Evolutionary conservation across 2,113 vertebrate species (phyloP).

Genomic region (Rattus rattus): DNA sequence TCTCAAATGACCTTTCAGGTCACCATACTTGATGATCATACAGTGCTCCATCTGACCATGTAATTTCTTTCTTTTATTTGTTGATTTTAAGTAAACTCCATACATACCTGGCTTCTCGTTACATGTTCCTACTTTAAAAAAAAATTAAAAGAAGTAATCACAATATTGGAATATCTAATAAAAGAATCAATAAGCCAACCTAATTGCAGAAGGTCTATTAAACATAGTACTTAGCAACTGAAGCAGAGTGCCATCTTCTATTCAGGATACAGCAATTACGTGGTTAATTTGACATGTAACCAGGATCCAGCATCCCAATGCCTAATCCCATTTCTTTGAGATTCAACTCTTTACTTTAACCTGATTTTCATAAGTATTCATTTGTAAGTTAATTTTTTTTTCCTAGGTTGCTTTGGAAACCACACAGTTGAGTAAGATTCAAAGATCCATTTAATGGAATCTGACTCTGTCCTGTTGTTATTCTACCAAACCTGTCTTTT

Average conservation of each 20-base stretch:
- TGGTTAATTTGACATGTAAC: constrained; percentile 75
- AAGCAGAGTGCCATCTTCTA: constrained; percentile 63
- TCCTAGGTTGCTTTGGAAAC: constrained; percentile 46
- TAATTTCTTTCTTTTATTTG: constrained; percentile 14
- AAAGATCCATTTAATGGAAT: constrained; percentile 24
- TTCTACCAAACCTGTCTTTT: neutral
- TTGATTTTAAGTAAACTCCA: neutral
- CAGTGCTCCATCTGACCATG: neutral
- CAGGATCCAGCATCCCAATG: constrained; percentile 13
- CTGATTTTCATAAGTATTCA: constrained; percentile 8
- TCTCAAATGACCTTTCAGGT: constrained; percentile 13
- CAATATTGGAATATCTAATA: constrained; percentile 76
- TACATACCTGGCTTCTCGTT: neutral
- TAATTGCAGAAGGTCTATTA: constrained; percentile 77
- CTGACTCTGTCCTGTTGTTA: neutral
- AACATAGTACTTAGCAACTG: constrained; percentile 47
- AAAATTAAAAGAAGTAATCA: constrained; percentile 52
- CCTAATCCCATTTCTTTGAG: constrained; percentile 40
- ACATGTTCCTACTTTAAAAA: neutral
- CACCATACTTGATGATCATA: neutral
- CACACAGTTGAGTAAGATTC: constrained; percentile 2
- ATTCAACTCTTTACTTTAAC: neutral
- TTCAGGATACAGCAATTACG: constrained; percentile 67
- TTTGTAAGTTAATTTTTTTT: constrained; percentile 45
- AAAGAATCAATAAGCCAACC: constrained; percentile 68